These are phyloP conservation scores for Spodoptera frugiperda DNA, from an alignment of 1,140 invertebrate genomes.

Conservation along the genomic window DNA sequence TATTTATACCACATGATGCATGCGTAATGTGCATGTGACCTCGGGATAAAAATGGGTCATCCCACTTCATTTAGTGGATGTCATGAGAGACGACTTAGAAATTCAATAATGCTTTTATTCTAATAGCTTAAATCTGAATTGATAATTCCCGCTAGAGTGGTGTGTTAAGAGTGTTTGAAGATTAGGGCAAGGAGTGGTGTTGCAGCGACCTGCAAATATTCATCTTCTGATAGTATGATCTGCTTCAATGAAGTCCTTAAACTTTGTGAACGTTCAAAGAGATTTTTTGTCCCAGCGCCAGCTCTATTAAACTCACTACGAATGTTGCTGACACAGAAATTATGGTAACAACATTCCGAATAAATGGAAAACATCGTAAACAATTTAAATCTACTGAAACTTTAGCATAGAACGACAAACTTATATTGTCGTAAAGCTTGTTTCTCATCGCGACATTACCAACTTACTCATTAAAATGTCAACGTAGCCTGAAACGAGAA, in stretches of 20 bases:
- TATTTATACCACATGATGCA: constrained; percentile 27
- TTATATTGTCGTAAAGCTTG: constrained; percentile 32
- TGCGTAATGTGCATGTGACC: constrained; percentile 31
- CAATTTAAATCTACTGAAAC: constrained; percentile 22
- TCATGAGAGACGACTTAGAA: constrained; percentile 14
- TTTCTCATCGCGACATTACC: constrained; percentile 9
- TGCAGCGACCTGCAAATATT: not conserved
- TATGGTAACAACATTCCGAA: constrained; percentile 22
- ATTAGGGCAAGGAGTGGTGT: not conserved
- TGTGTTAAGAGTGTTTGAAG: not conserved
- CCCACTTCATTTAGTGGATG: constrained; percentile 17
- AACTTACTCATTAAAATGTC: constrained; percentile 24
- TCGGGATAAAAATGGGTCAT: constrained; percentile 32
- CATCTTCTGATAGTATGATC: too few relatives aligned
- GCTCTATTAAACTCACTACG: constrained; percentile 1
- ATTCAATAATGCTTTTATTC: constrained; percentile 22
- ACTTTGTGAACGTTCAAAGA: not conserved
- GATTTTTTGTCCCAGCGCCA: not conserved
- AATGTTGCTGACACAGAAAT: constrained; percentile 7
- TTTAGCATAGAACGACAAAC: constrained; percentile 20
- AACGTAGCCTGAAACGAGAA: constrained; percentile 19
- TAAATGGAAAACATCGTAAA: constrained; percentile 13
- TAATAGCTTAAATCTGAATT: constrained; percentile 3
- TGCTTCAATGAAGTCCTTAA: too few relatives aligned
- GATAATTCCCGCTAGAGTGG: not conserved